Evolutionary conservation across 2,888 invertebrate genomes (phyloP), one percentile per base, ranked within the genome.

Genomic region (Eulithis testata): DNA sequence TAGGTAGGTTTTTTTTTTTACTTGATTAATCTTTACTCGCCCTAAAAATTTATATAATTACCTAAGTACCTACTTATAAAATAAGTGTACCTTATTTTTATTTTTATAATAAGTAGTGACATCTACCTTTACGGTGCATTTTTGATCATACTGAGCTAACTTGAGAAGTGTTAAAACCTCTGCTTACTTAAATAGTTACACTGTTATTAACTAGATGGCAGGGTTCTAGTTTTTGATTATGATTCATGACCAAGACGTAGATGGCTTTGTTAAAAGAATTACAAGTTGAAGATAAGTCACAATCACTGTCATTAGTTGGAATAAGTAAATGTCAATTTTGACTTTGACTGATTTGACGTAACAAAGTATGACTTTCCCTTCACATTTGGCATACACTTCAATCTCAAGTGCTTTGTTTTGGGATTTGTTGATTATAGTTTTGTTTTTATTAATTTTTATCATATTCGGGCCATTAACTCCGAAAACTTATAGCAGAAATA

Each of bases 121-220:
- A 50, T 62, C 62, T 62, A 21, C 21, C 21, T 21, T 21, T 21
- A 21, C 21, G 36, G 43, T 36, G 12, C 8, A 1, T n/a, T 12
- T 53, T 9, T 0, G 40, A 40, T 40, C 9, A 40, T 40, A 40
- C 3, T 40, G 45, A n/a, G n/a, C 45, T 45, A 45, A n/a, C 31
- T 31, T 7, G 44, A 44, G 4, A n/a, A n/a, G n/a, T 11, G 44
- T 44, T 40, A 9, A 40, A 8, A 40, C 8, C 40, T 8, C 40
- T 7, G 40, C 40, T 11, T 37, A 8, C 8, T 43, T 44, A 50
- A 31, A 4, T 51, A 59, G 43, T 50, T 21, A n/a, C n/a, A 21
- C 11, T 4, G 3, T 21, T n/a, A 6, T 2, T 37, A 3, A n/a
- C 60, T 60, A 65, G 65, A 56, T 65, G 65, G 60, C 65, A 9